Conservation (phyloP, 1,140 invertebrate species). For the Cydia splendana region DNA sequence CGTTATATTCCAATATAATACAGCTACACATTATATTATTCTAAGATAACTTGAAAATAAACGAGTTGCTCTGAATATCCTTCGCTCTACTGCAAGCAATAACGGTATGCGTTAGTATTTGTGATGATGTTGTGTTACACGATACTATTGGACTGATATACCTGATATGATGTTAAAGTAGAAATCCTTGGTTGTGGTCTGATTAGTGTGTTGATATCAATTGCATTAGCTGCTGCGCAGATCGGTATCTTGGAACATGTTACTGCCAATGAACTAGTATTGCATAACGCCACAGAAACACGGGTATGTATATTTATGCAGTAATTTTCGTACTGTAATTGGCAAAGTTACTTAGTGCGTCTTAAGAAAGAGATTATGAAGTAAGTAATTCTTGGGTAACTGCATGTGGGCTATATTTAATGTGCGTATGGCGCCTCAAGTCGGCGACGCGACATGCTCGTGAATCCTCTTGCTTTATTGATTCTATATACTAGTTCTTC, state of each 20-base stretch:
- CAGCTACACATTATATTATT: conserved; percentile 33
- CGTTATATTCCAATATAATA: conserved; percentile 39
- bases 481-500: conserved; percentile 62
- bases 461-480: conserved; percentile 64
- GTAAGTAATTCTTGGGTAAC: conserved; percentile 32
- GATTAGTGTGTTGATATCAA: conserved; percentile 39
- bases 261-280: conserved; percentile 26
- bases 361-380: conserved; percentile 32
- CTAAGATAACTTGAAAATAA: conserved; percentile 35
- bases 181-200: conserved; percentile 52
- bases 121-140: conserved; percentile 40
- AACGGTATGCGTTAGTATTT: not conserved
- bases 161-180: conserved; percentile 42
- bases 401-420: conserved; percentile 28
- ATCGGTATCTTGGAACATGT: conserved; percentile 28
- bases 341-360: conserved; percentile 26
- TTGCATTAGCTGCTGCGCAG: conserved; percentile 25
- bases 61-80: conserved; percentile 31
- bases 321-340: conserved; percentile 28
- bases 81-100: not conserved
- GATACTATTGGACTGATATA: conserved; percentile 36
- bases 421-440: conserved; percentile 64
- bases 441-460: conserved; percentile 64
- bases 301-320: not conserved
- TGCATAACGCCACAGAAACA: conserved; percentile 23